Base-by-base conservation (phyloP, 2,113 vertebrate species). In the Asarcornis scutulata region DNA sequence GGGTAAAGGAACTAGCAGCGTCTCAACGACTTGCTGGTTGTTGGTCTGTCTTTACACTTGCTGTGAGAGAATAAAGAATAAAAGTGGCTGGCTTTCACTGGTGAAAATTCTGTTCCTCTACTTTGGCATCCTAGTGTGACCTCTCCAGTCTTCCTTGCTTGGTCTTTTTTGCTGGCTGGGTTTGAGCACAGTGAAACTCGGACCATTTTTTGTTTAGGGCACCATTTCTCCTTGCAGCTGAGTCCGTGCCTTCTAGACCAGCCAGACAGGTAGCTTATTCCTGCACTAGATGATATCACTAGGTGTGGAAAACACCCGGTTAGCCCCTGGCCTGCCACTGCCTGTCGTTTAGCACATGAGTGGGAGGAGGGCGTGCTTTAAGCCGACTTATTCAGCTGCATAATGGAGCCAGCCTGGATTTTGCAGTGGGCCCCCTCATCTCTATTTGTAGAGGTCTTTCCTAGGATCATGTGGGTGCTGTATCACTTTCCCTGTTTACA, bases 381-480 rank as follows among this genome's bases (percentile, higher is more conserved):
- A 63, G 62, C 42, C 7, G 27, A 8, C 25, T 7, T 63, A 29
- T 56, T 38, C 66, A 20, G 71, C 36, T 90, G 34, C 26, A 9
- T 34, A 42, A 32, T 17, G n/a, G 53, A n/a, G 55, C 26, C n/a
- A 34, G 50, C 13, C 15, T 52, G 27, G 75, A 74, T n/a, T 26
- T 59, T 46, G 66, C 22, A 55, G 32, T 20, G 23, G 48, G 26
- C 71, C 40, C 18, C 6, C 32, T n/a, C 0, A 0, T 46, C 89
- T 73, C 34, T 68, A 1, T 76, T 32, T 31, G 53, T 52, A 11
- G 67, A 40, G 38, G 31, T 46, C 58, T 66, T 83, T 27, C 38
- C 53, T 36, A 67, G 20, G 48, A 31, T 87, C 13, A 12, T 1
- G 1, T 2, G 7, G 40, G 26, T 78, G 42, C 34, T 0, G 0